phyloP scores from a whole-genome alignment of 2,113 vertebrate species.

The Limanda limanda region DNA sequence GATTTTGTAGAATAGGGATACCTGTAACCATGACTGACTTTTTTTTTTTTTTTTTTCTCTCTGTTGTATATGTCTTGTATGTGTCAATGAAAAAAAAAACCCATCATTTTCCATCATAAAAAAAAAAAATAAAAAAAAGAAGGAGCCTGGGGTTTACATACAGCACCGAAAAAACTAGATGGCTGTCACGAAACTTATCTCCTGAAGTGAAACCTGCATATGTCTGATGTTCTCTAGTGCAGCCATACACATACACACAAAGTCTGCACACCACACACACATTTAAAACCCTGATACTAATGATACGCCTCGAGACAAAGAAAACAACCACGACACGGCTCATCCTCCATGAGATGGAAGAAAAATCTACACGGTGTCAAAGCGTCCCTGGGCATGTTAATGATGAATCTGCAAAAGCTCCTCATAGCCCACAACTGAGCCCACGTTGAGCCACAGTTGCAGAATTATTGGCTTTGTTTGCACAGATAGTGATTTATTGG shows the following conservation, averaged over 20 bases:
- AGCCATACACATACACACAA: constrained; percentile 7
- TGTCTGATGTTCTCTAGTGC: constrained; percentile 14
- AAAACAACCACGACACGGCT: constrained; percentile 44
- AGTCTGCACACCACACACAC: background rate
- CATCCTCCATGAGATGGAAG: constrained; percentile 21
- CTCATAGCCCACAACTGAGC: constrained; percentile 25
- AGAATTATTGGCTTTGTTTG: constrained; percentile 34
- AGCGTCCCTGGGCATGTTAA: constrained; percentile 30
- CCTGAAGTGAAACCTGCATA: background rate
- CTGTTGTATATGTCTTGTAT: too few relatives aligned
- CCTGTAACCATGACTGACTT: too few relatives aligned
- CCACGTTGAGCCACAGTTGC: constrained; percentile 26
- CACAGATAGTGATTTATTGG: constrained; percentile 29
- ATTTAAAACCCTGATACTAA: constrained; percentile 25
- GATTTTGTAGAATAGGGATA: too few relatives aligned
- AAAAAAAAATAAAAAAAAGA: too few relatives aligned
- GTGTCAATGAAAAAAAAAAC: too few relatives aligned
- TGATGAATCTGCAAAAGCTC: constrained; percentile 41
- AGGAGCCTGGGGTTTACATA: too few relatives aligned
- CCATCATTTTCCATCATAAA: too few relatives aligned
- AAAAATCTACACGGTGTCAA: constrained; percentile 38
- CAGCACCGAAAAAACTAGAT: background rate
- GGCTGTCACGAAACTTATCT: background rate
- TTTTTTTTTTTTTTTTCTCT: too few relatives aligned
- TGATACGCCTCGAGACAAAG: constrained; percentile 34